Evolutionary conservation across 1,140 invertebrate species (phyloP).

Genomic region (Trichonephila inaurata): DNA sequence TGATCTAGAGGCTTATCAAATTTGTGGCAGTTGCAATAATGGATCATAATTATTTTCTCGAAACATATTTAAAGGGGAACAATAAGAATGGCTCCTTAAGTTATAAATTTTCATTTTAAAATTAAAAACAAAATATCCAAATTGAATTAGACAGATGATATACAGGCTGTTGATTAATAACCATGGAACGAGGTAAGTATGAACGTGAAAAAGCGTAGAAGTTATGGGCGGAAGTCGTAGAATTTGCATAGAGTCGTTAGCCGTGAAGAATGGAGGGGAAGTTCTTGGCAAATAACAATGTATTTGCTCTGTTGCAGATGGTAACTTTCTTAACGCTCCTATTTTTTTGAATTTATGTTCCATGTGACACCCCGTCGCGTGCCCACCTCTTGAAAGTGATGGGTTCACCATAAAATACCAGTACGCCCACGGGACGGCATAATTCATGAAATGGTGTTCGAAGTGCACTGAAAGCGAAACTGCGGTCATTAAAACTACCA

Average conservation of each 20-base stretch:
- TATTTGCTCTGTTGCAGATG: constrained; percentile 30
- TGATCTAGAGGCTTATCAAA: too few species aligned
- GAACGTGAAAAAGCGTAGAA: background rate
- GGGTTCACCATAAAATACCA: constrained; percentile 41
- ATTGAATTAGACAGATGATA: too few species aligned
- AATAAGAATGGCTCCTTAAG: too few species aligned
- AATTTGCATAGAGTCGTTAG: constrained; percentile 52
- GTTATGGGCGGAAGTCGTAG: constrained; percentile 50
- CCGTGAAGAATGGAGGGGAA: constrained; percentile 38
- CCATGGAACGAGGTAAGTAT: background rate
- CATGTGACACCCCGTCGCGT: constrained; percentile 50
- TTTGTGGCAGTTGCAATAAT: too few species aligned
- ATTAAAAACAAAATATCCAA: too few species aligned
- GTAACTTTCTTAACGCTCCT: background rate
- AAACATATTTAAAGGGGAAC: too few species aligned
- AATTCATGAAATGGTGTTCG: constrained; percentile 8
- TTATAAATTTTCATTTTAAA: too few species aligned
- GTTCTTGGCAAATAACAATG: constrained; percentile 59
- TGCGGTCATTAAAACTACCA: background rate
- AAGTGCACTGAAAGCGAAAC: background rate
- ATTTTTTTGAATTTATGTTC: constrained; percentile 10
- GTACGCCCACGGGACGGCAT: constrained; percentile 49
- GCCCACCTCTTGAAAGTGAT: constrained; percentile 24
- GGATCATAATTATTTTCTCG: too few species aligned
- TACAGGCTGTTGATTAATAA: background rate